Evolutionary conservation across 2,797 vertebrate species (phyloP), one percentile per base, ranked within the genome.

Genomic region (Peromyscus nudipes): DNA sequence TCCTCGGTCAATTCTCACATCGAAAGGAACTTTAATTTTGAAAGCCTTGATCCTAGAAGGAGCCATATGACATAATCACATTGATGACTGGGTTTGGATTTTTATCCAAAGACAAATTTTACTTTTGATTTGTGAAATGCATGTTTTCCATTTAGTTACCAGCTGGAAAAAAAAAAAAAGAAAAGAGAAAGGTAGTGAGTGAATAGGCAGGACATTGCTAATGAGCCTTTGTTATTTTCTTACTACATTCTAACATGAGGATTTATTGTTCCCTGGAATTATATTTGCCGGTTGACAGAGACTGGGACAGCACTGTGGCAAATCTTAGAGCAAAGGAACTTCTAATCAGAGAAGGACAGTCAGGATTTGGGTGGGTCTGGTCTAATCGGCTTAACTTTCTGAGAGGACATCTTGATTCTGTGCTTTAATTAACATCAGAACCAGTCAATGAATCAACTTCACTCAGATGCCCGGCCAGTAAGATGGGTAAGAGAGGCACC

Each of bases 81-180:
- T 6, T 80, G 11, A 92, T 84, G 71, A 62, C 65, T 60, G 6
- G 2, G 13, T 79, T 57, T 27, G 25, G 12, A 25, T 40, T 77
- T 88, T 90, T 82, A 75, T 81, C 46, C 89, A 57, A 95, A 84
- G 75, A 84, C 19, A 84, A 73, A 62, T 57, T 88, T 79, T 49
- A 89, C 40, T 91, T 83, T 84, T 67, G 71, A 37, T 88, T 87
- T 10, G 29, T 60, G 57, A 86, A 27, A 64, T 69, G 27, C 55
- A 37, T 89, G 16, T 6, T 86, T 25, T 40, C 34, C 11, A 34
- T 11, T 67, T 40, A 27, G 83, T 62, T 71, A 65, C 64, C 27
- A 64, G 21, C 34, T 77, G 43, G 49, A 23, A 23, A 17, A 91
- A 79, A 37, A 60, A 67, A n/a, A 23, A 23, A 17, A 91, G 73